Base-by-base conservation (phyloP, 2,888 invertebrate genomes). In the Himalopsyche tibetana region DNA sequence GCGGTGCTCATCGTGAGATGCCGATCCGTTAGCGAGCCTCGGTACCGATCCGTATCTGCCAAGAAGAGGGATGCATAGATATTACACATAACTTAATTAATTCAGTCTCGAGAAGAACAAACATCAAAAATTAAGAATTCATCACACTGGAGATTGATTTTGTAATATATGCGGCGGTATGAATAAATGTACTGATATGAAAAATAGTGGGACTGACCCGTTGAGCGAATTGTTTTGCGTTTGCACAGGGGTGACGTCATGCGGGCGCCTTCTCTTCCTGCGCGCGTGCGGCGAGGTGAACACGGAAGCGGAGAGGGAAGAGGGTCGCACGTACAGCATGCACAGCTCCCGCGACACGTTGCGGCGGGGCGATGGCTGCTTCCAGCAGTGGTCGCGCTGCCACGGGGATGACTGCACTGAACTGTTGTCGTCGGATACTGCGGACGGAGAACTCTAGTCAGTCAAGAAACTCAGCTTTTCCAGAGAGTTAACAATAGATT, bases 371-470 rank as follows among this genome's bases (percentile, higher is more conserved):
- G 95, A 93, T 89, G 95, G 93, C 92, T 97, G 97, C 92, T 97
- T 97, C 97, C 97, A 97, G 91, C 96, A 96, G 92, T 97, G 97
- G 92, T 97, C 97, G 90, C 97, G 95, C 92, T 97, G 96, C 96
- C 97, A 97, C 88, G 97, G 97, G 90, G 97, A 97, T 89, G 97
- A 97, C 92, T 97, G 97, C 91, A 97, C 95, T 89, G 97, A 97
- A 91, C 96, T 97, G 93, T 97, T 97, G 92, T 97, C 97, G 93
- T 97, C 97, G 90, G 97, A 97, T 92, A 96, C 96, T 96, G 90
- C 5, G 51, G 51, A 51, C 51, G 51, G 51, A 15, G 51, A 51
- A 15, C 51, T 51, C 15, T 4, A 51, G 51, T 51, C 15, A 51
- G 51, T 51, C 45, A 45, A 45, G 45, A 11, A 5, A 45, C 45